Base-by-base conservation (phyloP, 2,113 vertebrate species). In the Helogale parvula region DNA sequence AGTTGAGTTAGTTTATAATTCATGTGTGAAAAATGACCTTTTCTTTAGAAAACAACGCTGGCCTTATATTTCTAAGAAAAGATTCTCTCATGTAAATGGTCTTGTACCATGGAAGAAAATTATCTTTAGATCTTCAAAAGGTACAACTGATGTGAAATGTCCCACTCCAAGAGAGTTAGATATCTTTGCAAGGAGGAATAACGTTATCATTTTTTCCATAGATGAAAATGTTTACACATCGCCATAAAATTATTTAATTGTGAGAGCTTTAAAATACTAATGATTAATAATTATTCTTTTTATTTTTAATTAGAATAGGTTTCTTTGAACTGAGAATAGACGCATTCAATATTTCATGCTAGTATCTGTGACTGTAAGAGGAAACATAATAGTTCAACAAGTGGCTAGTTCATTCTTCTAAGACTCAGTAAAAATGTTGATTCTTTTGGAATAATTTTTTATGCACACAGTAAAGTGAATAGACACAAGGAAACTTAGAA, bases 1-100 rank as follows among this genome's bases (percentile, higher is more conserved):
- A 94, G 31, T 63, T 71, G n/a, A 97, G 52, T 60, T 95, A 88
- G 52, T 95, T 93, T 87, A 45, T 80, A 97, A 95, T 90, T 94
- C 85, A 88, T 90, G 29, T 88, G 52, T 74, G 31, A 94, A 96
- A 93, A 88, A 90, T 82, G 21, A 92, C 65, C 16, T 91, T 89
- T 96, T 95, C 50, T 94, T 95, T 71, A 95, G 31, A 87, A 97
- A 96, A 92, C 4, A 84, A 50, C 65, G 4, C 4, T 76, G 76
- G 9, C 3, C 3, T 17, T 92, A 57, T 82, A 41, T 87, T 97
- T 85, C 4, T 96, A 93, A 71, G 31, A 95, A 87, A 1, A 45
- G 21, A 88, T 82, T 65, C 17, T 84, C 0, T 66, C 12, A 33
- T 94, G 27, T 38, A 50, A 89, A 87, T 90, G 25, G 80, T 54